These are phyloP conservation scores for Boloria euphrosyne DNA, from an alignment of 2,888 invertebrate species.

Conservation along the genomic window DNA sequence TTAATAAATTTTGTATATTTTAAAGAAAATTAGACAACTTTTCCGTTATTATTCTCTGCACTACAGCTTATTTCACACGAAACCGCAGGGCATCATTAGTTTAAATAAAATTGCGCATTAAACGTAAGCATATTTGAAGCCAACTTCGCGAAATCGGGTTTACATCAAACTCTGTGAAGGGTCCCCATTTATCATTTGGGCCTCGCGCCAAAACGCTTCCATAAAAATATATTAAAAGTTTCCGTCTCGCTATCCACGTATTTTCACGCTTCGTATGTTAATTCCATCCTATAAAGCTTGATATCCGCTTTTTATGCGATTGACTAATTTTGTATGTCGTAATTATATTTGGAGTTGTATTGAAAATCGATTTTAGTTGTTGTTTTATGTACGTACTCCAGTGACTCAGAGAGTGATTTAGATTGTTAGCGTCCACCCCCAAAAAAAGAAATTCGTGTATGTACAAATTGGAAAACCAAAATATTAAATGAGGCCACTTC, in stretches of 20 bases:
- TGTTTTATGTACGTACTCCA: background rate
- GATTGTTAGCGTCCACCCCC: too few relatives aligned
- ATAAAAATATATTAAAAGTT: slow-evolving; percentile 71
- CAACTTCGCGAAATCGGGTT: slow-evolving; percentile 55
- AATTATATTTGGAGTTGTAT: slow-evolving; percentile 49
- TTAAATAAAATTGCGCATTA: slow-evolving; percentile 37
- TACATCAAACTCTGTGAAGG: slow-evolving; percentile 64
- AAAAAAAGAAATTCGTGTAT: too few relatives aligned
- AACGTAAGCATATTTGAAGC: slow-evolving; percentile 45
- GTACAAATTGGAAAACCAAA: too few relatives aligned
- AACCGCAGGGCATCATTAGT: slow-evolving; percentile 10
- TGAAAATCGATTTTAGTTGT: slow-evolving; percentile 29
- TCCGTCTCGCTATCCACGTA: slow-evolving; percentile 62
- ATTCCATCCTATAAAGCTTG: slow-evolving; percentile 67
- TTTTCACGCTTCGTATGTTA: slow-evolving; percentile 71
- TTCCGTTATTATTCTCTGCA: background rate
- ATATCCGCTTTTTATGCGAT: slow-evolving; percentile 59
- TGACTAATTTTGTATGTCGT: slow-evolving; percentile 51
- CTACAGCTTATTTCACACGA: background rate
- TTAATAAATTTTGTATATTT: too few relatives aligned
- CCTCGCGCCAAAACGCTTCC: slow-evolving; percentile 69
- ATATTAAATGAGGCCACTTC: too few relatives aligned
- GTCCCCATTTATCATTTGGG: slow-evolving; percentile 74
- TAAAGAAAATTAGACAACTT: background rate
- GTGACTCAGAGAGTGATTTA: background rate